Evolutionary conservation across 1,140 invertebrate species (phyloP).

Genomic region (Lepidurus packardi): DNA sequence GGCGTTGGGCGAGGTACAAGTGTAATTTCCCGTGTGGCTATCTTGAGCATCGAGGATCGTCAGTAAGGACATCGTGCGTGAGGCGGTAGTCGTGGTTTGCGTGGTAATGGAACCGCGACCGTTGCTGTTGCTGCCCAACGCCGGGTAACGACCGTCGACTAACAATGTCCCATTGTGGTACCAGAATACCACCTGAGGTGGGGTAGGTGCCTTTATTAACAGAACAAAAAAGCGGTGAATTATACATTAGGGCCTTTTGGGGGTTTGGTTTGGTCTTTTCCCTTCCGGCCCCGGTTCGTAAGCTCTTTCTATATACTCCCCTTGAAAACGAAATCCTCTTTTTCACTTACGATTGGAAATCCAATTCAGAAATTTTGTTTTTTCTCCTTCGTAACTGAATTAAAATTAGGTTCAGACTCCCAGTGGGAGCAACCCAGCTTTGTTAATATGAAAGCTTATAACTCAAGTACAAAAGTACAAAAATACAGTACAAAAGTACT

Average conservation of each 20-base stretch:
- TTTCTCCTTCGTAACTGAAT: no score
- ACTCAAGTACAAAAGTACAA: no score
- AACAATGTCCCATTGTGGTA: slow-evolving; percentile 88
- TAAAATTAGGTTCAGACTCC: no score
- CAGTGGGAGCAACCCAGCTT: no score
- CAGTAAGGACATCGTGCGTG: slow-evolving; percentile 44
- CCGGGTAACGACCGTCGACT: slow-evolving; percentile 66
- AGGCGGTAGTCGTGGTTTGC: slow-evolving; percentile 63
- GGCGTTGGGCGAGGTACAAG: slow-evolving; percentile 33
- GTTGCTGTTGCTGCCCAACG: slow-evolving; percentile 58
- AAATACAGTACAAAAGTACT: no score
- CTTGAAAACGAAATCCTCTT: no score
- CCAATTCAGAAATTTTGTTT: no score
- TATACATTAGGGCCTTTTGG: background rate
- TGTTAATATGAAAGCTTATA: no score
- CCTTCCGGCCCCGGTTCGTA: no score
- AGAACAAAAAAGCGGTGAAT: slow-evolving; percentile 11
- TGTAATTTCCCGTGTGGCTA: slow-evolving; percentile 57
- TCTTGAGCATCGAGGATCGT: slow-evolving; percentile 76
- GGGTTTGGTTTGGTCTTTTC: no score
- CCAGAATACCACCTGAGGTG: slow-evolving; percentile 85
- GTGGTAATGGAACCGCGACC: slow-evolving; percentile 29
- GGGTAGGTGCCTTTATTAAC: slow-evolving; percentile 68
- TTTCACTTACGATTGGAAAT: no score
- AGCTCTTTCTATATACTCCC: no score